Evolutionary conservation across 37 sponge, comb jelly and placozoan species (phyloP), one percentile per base, ranked within the genome.

Genomic region (Crambe crambe): DNA sequence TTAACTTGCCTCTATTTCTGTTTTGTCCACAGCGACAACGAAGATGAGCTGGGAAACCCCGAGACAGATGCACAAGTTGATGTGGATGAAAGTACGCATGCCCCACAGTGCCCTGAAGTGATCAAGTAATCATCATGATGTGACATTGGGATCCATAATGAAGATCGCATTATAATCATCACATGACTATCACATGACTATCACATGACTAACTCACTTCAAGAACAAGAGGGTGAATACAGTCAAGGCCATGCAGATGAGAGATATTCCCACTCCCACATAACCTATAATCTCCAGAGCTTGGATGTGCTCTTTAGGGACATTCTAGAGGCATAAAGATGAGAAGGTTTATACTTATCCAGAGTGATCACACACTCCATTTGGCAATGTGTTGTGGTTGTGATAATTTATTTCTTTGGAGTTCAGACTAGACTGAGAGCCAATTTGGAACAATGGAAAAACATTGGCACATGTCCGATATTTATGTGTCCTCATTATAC

Each of bases 31-130:
- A 76, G 75, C 83, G 59, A 74, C 15, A 12, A 84, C 43, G 21
- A 83, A 72, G 0, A 91, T 21, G 23, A 91, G 41, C 68, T 86
- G 91, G 34, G 91, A 58, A 29, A 82, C 59, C 38, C 86, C 42
- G 67, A 91, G 70, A 42, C 62, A 71, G 54, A 68, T 18, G 27
- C 87, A 91, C 20, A 91, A 64, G 60, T 86, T 80, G 74, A 86
- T 56, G 65, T 91, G 86, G 20, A 86, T 79, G 64, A 74, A 91
- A 35, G 40, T 82, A 0, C 86, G 40, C 61, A 91, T 80, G 37
- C 83, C 73, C 91, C 91, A 91, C 67, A 91, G 75, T 25, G 79
- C 0, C 68, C 83, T 87, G 71, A 1, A 75, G 29, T 34, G 1
- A 68, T 23, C 8, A 68, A 9, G 39, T 8, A 75, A 12, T 34